Evolutionary conservation across 2,888 invertebrate genomes (phyloP).

Genomic region (Polyommatus iphigenia): DNA sequence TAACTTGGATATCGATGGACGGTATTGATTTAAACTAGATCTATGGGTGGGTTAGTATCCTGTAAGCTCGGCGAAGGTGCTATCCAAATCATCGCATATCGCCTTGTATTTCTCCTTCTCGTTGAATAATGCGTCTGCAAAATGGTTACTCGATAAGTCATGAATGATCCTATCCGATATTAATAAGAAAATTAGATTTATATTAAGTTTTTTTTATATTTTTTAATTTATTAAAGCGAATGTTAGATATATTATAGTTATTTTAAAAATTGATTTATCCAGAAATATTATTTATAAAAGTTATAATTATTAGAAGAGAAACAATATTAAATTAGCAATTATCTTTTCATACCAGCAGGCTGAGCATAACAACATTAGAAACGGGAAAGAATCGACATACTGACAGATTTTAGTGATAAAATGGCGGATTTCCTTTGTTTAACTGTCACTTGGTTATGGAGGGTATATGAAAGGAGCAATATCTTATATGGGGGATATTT

Average conservation of each 20-base stretch:
- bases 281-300: slow-evolving; percentile 27
- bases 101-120: slow-evolving; percentile 97
- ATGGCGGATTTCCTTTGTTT: too few relatives aligned
- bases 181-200: slow-evolving; percentile 46
- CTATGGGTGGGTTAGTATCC: slow-evolving; percentile 88
- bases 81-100: slow-evolving; percentile 98
- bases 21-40: slow-evolving; percentile 68
- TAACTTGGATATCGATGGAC: slow-evolving; percentile 54
- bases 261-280: slow-evolving; percentile 41
- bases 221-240: slow-evolving; percentile 49
- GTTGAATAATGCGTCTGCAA: slow-evolving; percentile 91
- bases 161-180: slow-evolving; percentile 44
- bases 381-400: too few relatives aligned
- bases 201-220: slow-evolving; percentile 57
- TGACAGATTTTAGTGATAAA: too few relatives aligned
- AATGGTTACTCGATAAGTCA: slow-evolving; percentile 66
- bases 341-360: background rate
- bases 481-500: too few relatives aligned
- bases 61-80: slow-evolving; percentile 97
- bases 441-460: too few relatives aligned
- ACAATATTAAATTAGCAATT: background rate
- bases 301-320: slow-evolving; percentile 9
- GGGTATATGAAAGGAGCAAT: too few relatives aligned
- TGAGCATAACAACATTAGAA: too few relatives aligned
- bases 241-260: slow-evolving; percentile 48